Conservation (phyloP, 2,797 vertebrate species). For the Phrynocephalus vlangalii region DNA sequence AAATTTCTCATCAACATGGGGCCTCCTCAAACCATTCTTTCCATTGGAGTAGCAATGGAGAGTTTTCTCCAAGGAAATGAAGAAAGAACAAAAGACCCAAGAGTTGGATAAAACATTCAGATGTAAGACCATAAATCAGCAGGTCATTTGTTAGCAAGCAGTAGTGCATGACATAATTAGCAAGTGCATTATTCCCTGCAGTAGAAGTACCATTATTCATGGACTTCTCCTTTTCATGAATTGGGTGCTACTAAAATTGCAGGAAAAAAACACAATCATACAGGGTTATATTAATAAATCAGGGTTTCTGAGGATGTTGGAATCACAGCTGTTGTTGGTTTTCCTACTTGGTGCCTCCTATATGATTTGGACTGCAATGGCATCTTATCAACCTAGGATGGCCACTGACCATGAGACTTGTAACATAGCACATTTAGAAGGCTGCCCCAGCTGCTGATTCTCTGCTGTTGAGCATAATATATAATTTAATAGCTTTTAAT, state of each 20-base stretch:
- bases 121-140: too few species aligned
- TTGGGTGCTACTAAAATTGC: not conserved
- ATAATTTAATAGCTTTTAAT: conserved; percentile 10
- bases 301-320: not conserved
- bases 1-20: not conserved
- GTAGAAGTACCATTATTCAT: too few species aligned
- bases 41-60: not conserved
- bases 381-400: not conserved
- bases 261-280: not conserved
- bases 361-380: not conserved
- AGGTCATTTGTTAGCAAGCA: not conserved
- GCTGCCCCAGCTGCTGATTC: not conserved
- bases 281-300: not conserved
- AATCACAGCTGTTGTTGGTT: not conserved
- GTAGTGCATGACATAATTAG: not conserved
- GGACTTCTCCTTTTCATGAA: too few species aligned
- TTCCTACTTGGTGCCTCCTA: not conserved
- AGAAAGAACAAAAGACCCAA: not conserved
- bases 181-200: not conserved
- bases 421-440: not conserved
- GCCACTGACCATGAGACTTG: not conserved
- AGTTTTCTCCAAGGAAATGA: not conserved
- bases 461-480: not conserved
- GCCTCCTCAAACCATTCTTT: not conserved
- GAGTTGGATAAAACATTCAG: not conserved